phyloP scores from a whole-genome alignment of 2,888 invertebrate genomes.

The Spisula subtruncata region DNA sequence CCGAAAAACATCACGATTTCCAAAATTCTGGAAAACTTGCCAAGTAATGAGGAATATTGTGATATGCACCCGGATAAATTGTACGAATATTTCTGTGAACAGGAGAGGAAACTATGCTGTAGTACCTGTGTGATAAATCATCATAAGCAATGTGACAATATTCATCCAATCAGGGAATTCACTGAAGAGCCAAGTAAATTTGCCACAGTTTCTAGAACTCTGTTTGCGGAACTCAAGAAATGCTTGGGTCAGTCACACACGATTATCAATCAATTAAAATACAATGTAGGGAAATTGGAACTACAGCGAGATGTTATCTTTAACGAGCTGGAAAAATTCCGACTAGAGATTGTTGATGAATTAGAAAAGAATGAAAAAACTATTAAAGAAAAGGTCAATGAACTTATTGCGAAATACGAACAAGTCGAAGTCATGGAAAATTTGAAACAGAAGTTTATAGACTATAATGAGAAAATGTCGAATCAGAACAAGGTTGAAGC shows the following conservation, averaged over 20 bases:
- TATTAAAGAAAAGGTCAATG: constrained; percentile 47
- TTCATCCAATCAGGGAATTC: constrained; percentile 46
- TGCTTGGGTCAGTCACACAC: constrained; percentile 38
- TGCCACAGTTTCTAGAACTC: constrained; percentile 29
- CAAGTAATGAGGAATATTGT: constrained; percentile 54
- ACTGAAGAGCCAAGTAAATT: constrained; percentile 32
- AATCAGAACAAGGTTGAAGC: constrained; percentile 11
- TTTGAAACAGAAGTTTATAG: constrained; percentile 39
- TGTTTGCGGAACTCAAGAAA: constrained; percentile 51
- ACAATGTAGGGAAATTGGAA: constrained; percentile 48
- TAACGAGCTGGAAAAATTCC: constrained; percentile 47
- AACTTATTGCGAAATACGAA: constrained; percentile 47
- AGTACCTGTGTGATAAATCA: constrained; percentile 50
- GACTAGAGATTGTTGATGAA: constrained; percentile 32
- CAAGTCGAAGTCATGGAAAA: constrained; percentile 47
- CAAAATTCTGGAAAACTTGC: constrained; percentile 52
- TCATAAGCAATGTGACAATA: constrained; percentile 45
- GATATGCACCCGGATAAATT: constrained; percentile 55
- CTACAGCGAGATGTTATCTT: constrained; percentile 37
- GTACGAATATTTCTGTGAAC: constrained; percentile 59
- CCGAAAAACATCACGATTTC: constrained; percentile 50
- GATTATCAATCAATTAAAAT: constrained; percentile 44
- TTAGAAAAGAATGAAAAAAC: constrained; percentile 49
- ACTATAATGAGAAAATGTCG: constrained; percentile 38
- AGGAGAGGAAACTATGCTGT: constrained; percentile 41